Percentiles rank a stretch among this genome's conserved stretches.
Conservation (phyloP, 2,888 invertebrate species). For the Amphipoea lucens region DNA sequence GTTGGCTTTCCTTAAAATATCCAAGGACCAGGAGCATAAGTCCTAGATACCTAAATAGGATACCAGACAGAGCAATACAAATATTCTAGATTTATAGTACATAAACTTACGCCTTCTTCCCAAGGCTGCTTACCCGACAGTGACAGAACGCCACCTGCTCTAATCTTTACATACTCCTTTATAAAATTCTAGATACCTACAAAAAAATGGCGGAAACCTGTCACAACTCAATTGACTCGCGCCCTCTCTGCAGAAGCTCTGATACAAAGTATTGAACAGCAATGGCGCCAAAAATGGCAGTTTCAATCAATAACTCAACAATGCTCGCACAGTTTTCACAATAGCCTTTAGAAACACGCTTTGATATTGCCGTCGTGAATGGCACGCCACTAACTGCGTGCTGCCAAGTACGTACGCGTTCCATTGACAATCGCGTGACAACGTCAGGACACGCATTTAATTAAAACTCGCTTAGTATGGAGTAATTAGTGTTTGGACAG, state of each 20-base stretch:
- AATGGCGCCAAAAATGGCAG: constrained; percentile 18
- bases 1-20: background rate
- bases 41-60: background rate
- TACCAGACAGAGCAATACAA: background rate
- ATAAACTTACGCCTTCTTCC: background rate
- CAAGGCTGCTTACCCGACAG: background rate
- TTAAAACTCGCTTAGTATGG: constrained; percentile 1
- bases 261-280: constrained; percentile 14
- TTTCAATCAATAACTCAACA: constrained; percentile 45
- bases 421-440: constrained; percentile 49
- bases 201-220: background rate
- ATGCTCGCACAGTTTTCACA: constrained; percentile 19
- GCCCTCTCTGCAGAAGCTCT: background rate
- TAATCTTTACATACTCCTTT: too few species aligned
- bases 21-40: background rate
- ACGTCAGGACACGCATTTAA: constrained; percentile 20
- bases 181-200: background rate
- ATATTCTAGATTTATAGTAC: background rate
- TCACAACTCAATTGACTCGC: background rate
- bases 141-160: background rate
- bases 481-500: background rate
- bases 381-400: constrained; percentile 31
- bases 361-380: constrained; percentile 34
- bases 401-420: constrained; percentile 15
- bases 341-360: constrained; percentile 24